Base-by-base conservation (phyloP, 2,113 vertebrate species). In the Cygnus atratus region DNA sequence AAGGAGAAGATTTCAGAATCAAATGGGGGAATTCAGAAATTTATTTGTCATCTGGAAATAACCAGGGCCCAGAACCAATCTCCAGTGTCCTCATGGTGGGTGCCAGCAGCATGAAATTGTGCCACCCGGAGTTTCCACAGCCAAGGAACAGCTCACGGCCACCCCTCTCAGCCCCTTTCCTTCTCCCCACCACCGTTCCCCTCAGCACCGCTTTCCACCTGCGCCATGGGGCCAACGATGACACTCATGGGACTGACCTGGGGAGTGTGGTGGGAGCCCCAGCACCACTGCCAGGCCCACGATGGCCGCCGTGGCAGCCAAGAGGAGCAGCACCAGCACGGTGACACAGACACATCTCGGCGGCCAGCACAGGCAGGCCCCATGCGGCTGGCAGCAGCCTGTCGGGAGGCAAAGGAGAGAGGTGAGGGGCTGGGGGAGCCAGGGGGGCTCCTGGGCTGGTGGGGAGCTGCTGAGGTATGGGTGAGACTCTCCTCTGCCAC, bases 211-310 rank as follows among this genome's bases (percentile, higher is more conserved):
- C 50, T 62, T 74, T 52, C 46, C 50, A 19, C 46, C 57, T 46
- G 25, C 18, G 19, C 55, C 29, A 11, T 10, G 5, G 2, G 17
- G 58, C 21, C 13, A 19, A 3, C 0, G 3, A 9, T 0, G 0
- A 43, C 63, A 10, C 59, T 11, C 3, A 4, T 46, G n/a, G 35
- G 37, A 80, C 96, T 96, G 76, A 98, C 98, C 98, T 97, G 98
- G 97, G 0, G 29, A 52, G 2, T 0, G 72, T 22, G 52, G 46
- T 41, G 95, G 97, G 63, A 95, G 92, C 63, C 97, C 98, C n/a
- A 98, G 72, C 0, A 81, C 58, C 66, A 87, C 11, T 0, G 58
- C 89, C 46, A 89, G 74, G 26, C 59, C 29, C 10, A 97, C 28
- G 2, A 84, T 20, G 1, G 94, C 80, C 0, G 13, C 26, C 6